Evolutionary conservation across 2,797 vertebrate genomes (phyloP), one percentile per base, ranked within the genome.

Genomic region (Chelon auratus): DNA sequence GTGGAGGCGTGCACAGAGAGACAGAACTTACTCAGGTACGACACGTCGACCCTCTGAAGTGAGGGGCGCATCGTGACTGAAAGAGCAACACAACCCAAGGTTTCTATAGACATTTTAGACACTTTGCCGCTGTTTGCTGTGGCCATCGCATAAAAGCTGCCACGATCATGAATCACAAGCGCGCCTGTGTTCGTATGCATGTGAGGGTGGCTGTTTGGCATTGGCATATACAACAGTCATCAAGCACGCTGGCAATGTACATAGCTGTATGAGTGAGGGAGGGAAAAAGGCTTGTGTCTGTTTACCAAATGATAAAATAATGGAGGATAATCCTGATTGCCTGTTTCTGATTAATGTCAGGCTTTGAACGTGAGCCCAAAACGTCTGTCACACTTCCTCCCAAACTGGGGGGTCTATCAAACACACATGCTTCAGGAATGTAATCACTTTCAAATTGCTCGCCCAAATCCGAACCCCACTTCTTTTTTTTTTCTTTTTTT

Each of bases 391-490:
- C 80, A 85, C 87, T 93, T 92, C 89, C 89, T 88, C 72, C 66
- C 82, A 52, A 71, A 72, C 87, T 91, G 90, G 92, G 93, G 90
- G 91, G 91, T 93, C 90, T 89, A 77, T 87, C 54, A 54, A 87
- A 81, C 88, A 90, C 92, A 91, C 53, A 89, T 93, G 89, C 86
- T 78, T 66, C 67, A 80, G 84, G 91, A 91, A 92, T 91, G 92
- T 84, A 87, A 86, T 86, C 55, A 83, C 81, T 87, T 88, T 86
- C 77, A 83, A 89, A 83, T 68, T 70, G 62, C 69, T 63, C 62
- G 17, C 36, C 24, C 76, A 58, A 59, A 77, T 76, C 53, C 77
- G 59, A 73, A 61, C 63, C 52, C 51, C 5, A 8, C 30, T 33
- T 33, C 30, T 33, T 33, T 5, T 33, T 33, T 5, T 33, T 33